Evolutionary conservation across 64 coral and sea anemone genomes (phyloP), one percentile per base, ranked within the genome.

Genomic region (Exaiptasia diaphana): DNA sequence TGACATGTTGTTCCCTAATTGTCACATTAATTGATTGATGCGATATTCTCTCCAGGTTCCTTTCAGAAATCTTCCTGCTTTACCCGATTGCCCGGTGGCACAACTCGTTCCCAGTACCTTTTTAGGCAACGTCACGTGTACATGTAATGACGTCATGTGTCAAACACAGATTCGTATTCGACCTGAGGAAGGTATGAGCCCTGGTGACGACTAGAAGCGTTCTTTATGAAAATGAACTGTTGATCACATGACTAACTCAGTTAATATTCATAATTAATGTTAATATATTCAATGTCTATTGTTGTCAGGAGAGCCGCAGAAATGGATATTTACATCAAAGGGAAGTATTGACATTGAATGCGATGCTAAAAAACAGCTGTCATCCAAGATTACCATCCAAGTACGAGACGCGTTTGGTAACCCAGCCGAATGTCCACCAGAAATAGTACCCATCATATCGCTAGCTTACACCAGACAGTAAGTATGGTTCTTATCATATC

Each of bases 61-160:
- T 2, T 33, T 39, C 21, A 82, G 53, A 40, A 86, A 87, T 44
- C 85, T 93, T 23, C 90, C 90, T 8, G 57, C 60, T 18, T 38
- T 93, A 49, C 90, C 90, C 3, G 73, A 88, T 43, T 93, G 90
- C 25, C 85, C 85, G 17, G 90, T 88, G 31, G 84, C 90, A 20
- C 85, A 67, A 15, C 48, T 88, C 8, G 72, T 75, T 4, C 41
- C 22, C 0, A 88, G 59, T 35, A 82, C 90, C 11, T 93, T 83
- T 63, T 76, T 93, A 24, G 84, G 85, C n/a, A 93, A 93, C 50
- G 78, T 93, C 38, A 75, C 85, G 49, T 93, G 90, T 58, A 81
- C 74, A 29, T 93, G 90, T 38, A 73, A 62, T 38, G 90, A 93
- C 27, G 71, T 93, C 41, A 93, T 62, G 13, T 88, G 84, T 37